Evolutionary conservation across 2,113 vertebrate genomes (phyloP), one percentile per base, ranked within the genome.

Genomic region (Apodemus sylvaticus): DNA sequence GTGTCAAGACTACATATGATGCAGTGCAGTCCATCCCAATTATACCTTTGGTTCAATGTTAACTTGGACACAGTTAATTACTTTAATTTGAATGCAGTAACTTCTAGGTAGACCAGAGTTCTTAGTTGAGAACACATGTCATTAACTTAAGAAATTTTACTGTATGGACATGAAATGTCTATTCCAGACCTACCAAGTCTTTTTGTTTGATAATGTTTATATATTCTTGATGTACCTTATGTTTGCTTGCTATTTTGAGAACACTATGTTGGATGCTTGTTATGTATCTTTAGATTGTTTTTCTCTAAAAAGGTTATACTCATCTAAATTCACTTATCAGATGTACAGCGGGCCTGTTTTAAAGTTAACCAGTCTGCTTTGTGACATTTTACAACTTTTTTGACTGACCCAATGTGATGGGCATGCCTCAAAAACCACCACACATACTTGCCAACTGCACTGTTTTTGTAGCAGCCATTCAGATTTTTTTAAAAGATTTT

Each of bases 101-200:
- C 76, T 78, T 94, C 16, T 31, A 83, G 24, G 13, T 48, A 92
- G 48, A 45, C 31, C 36, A 90, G 45, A 36, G 31, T n/a, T 91
- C 64, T 95, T 71, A 85, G 92, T 1, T 74, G 71, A 58, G 36
- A 70, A 90, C 24, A 93, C 73, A 82, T 4, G 62, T 66, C 62
- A 90, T 13, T 91, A 94, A 94, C 39, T 39, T 55, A 89, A 5
- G 13, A 9, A 93, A 86, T 92, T 89, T 89, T 82, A 96, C 48
- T 53, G 39, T 4, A 73, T 8, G 85, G 39, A 82, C 64, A 9
- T 86, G 74, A 55, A 95, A 17, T 86, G 53, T 71, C 60, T 82
- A 93, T 71, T 79, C 36, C 77, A 95, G 17, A 93, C 45, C 58
- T 62, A 81, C 36, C 55, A 70, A 91, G 83, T 73, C 22, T 31